phyloP scores from a whole-genome alignment of 1,140 invertebrate genomes.

The Hypsibius dujardini region DNA sequence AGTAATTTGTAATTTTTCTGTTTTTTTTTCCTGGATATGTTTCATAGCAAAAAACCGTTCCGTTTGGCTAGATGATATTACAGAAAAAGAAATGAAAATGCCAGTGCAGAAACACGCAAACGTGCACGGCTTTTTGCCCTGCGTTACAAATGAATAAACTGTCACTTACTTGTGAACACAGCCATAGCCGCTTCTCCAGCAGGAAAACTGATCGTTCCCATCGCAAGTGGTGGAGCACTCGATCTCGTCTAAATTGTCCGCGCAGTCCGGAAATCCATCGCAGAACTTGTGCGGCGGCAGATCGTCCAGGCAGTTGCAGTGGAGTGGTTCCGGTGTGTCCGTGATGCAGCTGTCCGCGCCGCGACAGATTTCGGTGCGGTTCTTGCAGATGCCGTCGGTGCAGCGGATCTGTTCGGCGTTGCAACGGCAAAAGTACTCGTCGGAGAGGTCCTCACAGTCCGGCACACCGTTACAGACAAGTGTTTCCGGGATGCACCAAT shows the following conservation, averaged over 20 bases:
- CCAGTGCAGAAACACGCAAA: too few species aligned
- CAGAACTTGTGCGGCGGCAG: conserved; percentile 15
- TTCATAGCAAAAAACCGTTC: too few species aligned
- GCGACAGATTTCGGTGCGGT: conserved; percentile 15
- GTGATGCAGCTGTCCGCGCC: conserved; percentile 4
- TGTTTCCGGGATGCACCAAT: conserved; percentile 16
- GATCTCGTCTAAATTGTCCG: neutral
- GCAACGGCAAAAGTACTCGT: conserved; percentile 15
- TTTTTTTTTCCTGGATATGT: too few species aligned
- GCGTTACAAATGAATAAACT: too few species aligned
- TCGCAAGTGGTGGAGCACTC: conserved; percentile 11
- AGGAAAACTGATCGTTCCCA: conserved; percentile 1
- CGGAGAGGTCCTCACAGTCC: conserved; percentile 3
- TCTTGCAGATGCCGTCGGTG: conserved; percentile 13
- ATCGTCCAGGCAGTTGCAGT: conserved; percentile 15
- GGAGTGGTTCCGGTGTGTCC: conserved; percentile 7
- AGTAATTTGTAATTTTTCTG: too few species aligned
- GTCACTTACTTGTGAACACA: conserved; percentile 11
- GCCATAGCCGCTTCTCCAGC: conserved; percentile 1
- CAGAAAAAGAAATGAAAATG: too few species aligned
- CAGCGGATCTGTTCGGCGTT: conserved; percentile 13
- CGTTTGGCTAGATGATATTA: too few species aligned
- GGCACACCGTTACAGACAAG: conserved; percentile 8
- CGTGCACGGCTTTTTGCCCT: too few species aligned
- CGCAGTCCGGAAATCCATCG: conserved; percentile 5